Percentiles rank a stretch among this genome's conserved stretches.
Conservation (phyloP, 1,140 invertebrate species). For the Pseudachorutes palmiensis region DNA sequence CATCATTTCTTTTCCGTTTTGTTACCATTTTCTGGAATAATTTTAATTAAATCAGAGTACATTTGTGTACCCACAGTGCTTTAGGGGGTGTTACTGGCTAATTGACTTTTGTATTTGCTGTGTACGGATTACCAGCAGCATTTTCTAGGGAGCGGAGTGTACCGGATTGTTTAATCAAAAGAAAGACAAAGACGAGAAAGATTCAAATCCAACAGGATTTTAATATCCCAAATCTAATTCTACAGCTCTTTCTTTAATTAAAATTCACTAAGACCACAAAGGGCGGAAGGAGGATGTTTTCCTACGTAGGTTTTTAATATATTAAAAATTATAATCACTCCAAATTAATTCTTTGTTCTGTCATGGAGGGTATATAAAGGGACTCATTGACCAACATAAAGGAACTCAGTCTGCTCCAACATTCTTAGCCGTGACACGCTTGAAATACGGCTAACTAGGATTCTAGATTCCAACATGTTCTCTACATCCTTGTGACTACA, state of each 20-base stretch:
- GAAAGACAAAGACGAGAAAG: neutral
- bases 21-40: too few species aligned
- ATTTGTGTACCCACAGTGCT: too few species aligned
- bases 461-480: neutral
- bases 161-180: neutral
- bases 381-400: too few species aligned
- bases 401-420: too few species aligned
- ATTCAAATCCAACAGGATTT: constrained; percentile 1
- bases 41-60: too few species aligned
- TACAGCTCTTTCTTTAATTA: neutral
- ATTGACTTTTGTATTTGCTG: neutral
- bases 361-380: neutral
- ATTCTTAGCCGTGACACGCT: too few species aligned
- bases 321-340: constrained; percentile 10
- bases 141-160: neutral
- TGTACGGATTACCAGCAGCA: neutral
- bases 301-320: neutral
- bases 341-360: neutral
- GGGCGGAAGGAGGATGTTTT: neutral
- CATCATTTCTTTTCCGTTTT: too few species aligned
- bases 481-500: neutral
- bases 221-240: neutral
- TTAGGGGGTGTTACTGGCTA: neutral
- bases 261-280: constrained; percentile 5
- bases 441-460: neutral